Evolutionary conservation across 2,797 vertebrate species (phyloP), one percentile per base, ranked within the genome.

Genomic region (Hippoglossus hippoglossus): DNA sequence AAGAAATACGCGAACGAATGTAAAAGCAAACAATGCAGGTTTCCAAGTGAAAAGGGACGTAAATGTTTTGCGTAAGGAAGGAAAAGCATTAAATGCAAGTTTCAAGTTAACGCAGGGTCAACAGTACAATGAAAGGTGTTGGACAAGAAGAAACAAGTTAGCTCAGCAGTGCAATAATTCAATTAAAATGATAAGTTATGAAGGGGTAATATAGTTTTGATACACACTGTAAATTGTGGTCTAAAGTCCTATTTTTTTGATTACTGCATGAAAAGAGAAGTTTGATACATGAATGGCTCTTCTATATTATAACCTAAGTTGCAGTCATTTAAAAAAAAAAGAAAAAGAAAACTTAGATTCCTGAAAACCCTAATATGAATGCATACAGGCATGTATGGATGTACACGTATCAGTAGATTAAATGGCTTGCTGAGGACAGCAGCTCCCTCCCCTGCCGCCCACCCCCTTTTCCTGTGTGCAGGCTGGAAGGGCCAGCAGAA

Each of bases 401-500:
- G 34, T 39, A 50, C 64, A 34, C 67, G 24, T 41, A 58, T 71
- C 19, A 39, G 18, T 6, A 16, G 54, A 66, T 57, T 56, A 59
- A 36, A 63, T 71, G 62, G 21, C 69, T 63, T 75, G 41, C 31
- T 44, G 62, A 12, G n/a, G 34, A 63, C 56, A 21, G 21, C 55
- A 44, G 16, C 41, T 13, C 41, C 28, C 19, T 24, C 63, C 51
- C 41, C 15, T 34, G 10, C 31, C 10, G 1, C 31, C 57, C 41
- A 9, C 55, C 31, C 54, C 55, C 19, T 36, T 56, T 12, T n/a
- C 25, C 73, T 64, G 77, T 81, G 82, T 71, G 56, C 56, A 86
- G 79, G 62, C 63, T 85, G 80, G 76, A 84, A 88, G 84, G 79
- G 70, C 66, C 31, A 24, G 67, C 63, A 83, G 71, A 73, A 78